These are phyloP conservation scores for Cephus nigrinus DNA, from an alignment of 2,888 invertebrate genomes.

Conservation along the genomic window DNA sequence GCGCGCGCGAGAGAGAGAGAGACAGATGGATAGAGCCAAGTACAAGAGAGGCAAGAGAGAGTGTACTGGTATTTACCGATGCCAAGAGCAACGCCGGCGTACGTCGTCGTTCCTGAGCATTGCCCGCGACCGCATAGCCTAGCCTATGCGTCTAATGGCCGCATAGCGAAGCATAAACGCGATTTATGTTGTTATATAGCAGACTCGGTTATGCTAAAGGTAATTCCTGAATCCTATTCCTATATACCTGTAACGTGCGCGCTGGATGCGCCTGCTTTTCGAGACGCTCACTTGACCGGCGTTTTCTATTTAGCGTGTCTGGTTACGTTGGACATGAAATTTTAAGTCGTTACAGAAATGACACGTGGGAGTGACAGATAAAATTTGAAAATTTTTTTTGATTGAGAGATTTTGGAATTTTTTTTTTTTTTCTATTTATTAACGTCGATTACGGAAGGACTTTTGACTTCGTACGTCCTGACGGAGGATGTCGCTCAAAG, in stretches of 20 bases:
- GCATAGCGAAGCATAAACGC: slow-evolving; percentile 33
- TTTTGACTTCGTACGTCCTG: not conserved
- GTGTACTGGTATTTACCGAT: slow-evolving; percentile 2
- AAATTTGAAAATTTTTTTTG: not conserved
- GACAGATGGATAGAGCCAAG: not conserved
- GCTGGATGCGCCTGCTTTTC: slow-evolving; percentile 20
- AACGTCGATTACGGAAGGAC: not conserved
- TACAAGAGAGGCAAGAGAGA: not conserved
- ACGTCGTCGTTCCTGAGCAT: slow-evolving; percentile 17
- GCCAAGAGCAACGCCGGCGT: not conserved
- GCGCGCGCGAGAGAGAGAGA: not conserved
- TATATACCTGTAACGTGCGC: slow-evolving; percentile 12
- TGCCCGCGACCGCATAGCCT: slow-evolving; percentile 29
- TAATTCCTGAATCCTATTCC: slow-evolving; percentile 34
- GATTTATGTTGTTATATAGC: slow-evolving; percentile 36
- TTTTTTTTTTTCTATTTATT: too few relatives aligned
- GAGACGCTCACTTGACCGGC: not conserved
- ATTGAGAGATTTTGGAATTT: too few relatives aligned
- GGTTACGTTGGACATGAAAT: not conserved
- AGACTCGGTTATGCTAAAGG: slow-evolving; percentile 31
- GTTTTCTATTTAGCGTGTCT: not conserved
- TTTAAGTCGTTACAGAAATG: not conserved
- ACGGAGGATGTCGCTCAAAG: not conserved
- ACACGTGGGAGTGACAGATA: not conserved
- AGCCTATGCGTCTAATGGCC: slow-evolving; percentile 30